Percentiles rank a stretch among this genome's conserved stretches.
Conservation (phyloP, 2,113 vertebrate species). For the Tylochromis polylepis region DNA sequence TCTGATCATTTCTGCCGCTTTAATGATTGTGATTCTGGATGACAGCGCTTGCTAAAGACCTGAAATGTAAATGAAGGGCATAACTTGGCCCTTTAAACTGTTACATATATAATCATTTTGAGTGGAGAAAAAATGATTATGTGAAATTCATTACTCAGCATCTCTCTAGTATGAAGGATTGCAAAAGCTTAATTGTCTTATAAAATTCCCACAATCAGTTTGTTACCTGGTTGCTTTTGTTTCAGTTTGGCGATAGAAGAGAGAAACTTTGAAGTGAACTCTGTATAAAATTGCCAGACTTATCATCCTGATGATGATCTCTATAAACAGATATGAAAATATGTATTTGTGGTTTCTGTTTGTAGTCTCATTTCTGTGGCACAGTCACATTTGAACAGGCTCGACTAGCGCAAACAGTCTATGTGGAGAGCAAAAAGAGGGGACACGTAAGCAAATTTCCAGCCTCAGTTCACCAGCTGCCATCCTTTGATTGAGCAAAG, state of each 20-base stretch:
- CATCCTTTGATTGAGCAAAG: neutral
- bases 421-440: neutral
- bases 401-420: neutral
- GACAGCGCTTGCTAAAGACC: neutral
- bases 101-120: neutral
- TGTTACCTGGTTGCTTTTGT: neutral
- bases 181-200: neutral
- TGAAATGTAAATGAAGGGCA: neutral
- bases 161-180: neutral
- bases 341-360: neutral
- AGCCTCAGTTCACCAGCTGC: neutral
- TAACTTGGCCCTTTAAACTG: neutral
- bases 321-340: neutral
- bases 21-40: neutral
- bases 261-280: neutral
- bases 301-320: neutral
- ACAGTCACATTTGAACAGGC: neutral
- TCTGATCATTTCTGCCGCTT: neutral
- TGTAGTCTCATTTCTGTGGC: neutral
- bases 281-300: neutral
- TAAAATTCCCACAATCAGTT: neutral
- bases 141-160: neutral
- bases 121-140: neutral
- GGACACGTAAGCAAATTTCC: neutral
- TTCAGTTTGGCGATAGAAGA: neutral